A percentile compares a stretch with the other conserved stretches of the same genome.
phyloP scores from a whole-genome alignment of 2,113 vertebrate genomes.

The Papio anubis region DNA sequence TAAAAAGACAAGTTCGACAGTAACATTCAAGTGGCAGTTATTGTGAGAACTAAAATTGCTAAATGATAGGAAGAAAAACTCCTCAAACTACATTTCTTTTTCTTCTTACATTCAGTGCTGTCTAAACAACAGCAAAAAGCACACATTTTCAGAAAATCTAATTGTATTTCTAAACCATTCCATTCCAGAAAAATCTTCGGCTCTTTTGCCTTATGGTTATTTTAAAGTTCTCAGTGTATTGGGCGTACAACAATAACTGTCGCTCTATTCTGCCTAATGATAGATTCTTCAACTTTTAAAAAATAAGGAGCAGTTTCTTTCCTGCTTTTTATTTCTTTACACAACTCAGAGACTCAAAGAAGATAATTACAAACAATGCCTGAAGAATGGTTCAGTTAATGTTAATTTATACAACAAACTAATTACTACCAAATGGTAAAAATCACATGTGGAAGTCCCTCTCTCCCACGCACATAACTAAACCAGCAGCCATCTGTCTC shows the following conservation, averaged over 20 bases:
- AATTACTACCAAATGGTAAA: slow-evolving; percentile 98
- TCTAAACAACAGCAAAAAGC: slow-evolving; percentile 9
- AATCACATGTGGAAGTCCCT: slow-evolving; percentile 95
- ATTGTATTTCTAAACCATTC: slow-evolving; percentile 64
- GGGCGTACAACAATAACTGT: slow-evolving; percentile 73
- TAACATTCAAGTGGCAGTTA: neutral
- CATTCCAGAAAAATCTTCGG: slow-evolving; percentile 63
- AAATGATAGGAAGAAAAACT: slow-evolving; percentile 9
- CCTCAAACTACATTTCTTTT: neutral
- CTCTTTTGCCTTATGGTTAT: slow-evolving; percentile 41
- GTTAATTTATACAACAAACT: slow-evolving; percentile 99
- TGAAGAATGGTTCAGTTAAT: slow-evolving; percentile 94
- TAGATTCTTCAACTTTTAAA: slow-evolving; percentile 78
- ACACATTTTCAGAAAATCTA: slow-evolving; percentile 39
- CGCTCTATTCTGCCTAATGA: slow-evolving; percentile 84
- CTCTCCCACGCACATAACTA: slow-evolving; percentile 92
- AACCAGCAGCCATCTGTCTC: slow-evolving; percentile 89
- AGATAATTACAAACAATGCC: slow-evolving; percentile 94
- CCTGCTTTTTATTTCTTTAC: slow-evolving; percentile 81
- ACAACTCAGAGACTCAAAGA: slow-evolving; percentile 85
- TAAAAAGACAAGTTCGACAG: neutral
- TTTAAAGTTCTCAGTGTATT: slow-evolving; percentile 79
- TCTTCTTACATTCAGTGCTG: slow-evolving; percentile 34
- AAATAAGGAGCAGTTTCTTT: slow-evolving; percentile 82
- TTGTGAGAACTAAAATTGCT: neutral